phyloP scores from a whole-genome alignment of 2,113 vertebrate genomes.

The Dipodomys stephensi region DNA sequence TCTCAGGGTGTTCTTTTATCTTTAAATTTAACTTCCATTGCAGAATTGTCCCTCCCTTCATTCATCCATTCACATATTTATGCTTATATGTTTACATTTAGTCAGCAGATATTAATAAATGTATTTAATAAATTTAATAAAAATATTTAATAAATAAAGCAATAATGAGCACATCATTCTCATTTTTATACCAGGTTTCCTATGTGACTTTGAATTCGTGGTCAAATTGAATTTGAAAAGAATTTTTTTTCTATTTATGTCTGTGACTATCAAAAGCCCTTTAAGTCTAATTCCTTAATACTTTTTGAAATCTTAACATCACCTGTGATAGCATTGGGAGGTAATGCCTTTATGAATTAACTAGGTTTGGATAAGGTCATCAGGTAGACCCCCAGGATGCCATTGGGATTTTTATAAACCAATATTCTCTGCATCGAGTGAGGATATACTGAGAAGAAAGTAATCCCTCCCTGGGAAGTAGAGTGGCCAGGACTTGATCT shows the following conservation, averaged over 20 bases:
- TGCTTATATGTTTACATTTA: background rate
- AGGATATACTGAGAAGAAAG: background rate
- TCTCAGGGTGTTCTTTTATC: background rate
- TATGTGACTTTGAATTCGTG: background rate
- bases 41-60: background rate
- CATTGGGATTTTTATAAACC: background rate
- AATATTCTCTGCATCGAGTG: rapidly evolving
- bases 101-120: conserved; percentile 23
- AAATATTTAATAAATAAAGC: too few relatives aligned
- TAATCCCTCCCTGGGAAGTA: background rate
- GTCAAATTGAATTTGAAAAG: background rate
- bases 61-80: background rate
- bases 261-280: background rate
- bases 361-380: background rate
- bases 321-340: background rate
- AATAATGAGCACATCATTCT: too few relatives aligned
- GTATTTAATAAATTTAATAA: too few relatives aligned
- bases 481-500: background rate
- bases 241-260: background rate
- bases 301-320: background rate
- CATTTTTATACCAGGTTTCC: background rate
- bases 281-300: background rate
- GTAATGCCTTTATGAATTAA: background rate
- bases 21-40: conserved; percentile 14
- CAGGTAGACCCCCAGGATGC: rapidly evolving